Base-by-base conservation (phyloP, 2,888 invertebrate genomes). In the Heliothis peltigera region DNA sequence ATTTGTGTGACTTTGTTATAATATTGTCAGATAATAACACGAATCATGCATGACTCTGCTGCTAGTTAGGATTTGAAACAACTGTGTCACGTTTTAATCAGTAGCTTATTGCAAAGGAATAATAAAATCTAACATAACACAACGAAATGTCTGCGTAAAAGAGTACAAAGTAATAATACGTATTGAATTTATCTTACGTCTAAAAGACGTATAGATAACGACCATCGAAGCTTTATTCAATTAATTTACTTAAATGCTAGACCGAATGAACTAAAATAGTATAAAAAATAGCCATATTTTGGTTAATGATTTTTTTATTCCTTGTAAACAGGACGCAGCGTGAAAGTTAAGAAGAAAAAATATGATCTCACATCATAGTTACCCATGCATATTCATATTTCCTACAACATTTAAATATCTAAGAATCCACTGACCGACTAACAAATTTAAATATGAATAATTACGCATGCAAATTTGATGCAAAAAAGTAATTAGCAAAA, bases 401-500 rank as follows among this genome's bases (percentile, higher is more conserved):
- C 65, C 65, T 32, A 70, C 47, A 46, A 57, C 28, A 64, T 70
- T 60, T 48, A 58, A 65, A 60, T 55, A 61, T 64, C 49, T 56
- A 53, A 57, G 48, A 76, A 71, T 42, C 62, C 43, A 62, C 55
- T 74, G 77, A 71, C 74, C 74, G 56, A 71, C 65, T 60, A 65
- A 65, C 47, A 32, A 72, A 65, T 60, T 66, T 55, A 61, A 73
- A 61, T 32, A 52, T 47, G 39, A 61, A 66, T 70, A 64, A 63
- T 49, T 55, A n/a, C n/a, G 43, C 58, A 73, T 65, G 58, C 53
- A 76, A 73, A 74, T 74, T 56, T 56, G 61, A 72, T 74, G 74
- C 74, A 76, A 74, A 74, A 73, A 74, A 76, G 53, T 76, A 44
- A 74, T 76, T 63, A 74, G 56, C 72, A 72, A 77, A 35, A 71